Evolutionary conservation across 1,140 invertebrate species (phyloP).

Genomic region (Yoshiicerus persimilis): DNA sequence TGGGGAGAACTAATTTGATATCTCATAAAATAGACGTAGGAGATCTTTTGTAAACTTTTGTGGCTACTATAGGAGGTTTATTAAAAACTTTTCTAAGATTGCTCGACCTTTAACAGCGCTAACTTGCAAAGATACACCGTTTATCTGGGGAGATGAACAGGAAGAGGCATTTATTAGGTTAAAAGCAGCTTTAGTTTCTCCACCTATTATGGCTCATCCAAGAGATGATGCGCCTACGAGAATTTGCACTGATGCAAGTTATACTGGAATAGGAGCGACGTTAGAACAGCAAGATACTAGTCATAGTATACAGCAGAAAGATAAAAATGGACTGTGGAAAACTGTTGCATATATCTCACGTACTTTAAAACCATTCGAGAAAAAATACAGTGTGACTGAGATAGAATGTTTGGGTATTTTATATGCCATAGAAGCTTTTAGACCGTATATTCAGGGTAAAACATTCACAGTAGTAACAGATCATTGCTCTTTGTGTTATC

Average conservation of each 20-base stretch:
- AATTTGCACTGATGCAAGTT: background rate
- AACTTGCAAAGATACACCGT: no score
- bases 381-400: constrained; percentile 54
- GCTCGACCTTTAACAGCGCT: no score
- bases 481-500: constrained; percentile 51
- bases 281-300: no score
- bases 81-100: no score
- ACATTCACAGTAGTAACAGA: constrained; percentile 59
- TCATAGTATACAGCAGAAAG: no score
- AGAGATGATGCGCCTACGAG: background rate
- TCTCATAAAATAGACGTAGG: constrained; percentile 44
- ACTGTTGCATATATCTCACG: no score
- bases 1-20: background rate
- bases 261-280: no score
- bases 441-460: constrained; percentile 53
- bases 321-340: no score
- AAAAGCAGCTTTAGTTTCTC: background rate
- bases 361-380: constrained; percentile 49
- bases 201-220: constrained; percentile 15
- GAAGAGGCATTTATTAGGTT: background rate
- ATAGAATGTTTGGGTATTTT: constrained; percentile 55
- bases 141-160: background rate
- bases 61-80: no score
- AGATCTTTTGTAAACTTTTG: no score
- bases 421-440: constrained; percentile 54